phyloP scores from a whole-genome alignment of 1,140 invertebrate genomes.

The Sycophaga agraensis region DNA sequence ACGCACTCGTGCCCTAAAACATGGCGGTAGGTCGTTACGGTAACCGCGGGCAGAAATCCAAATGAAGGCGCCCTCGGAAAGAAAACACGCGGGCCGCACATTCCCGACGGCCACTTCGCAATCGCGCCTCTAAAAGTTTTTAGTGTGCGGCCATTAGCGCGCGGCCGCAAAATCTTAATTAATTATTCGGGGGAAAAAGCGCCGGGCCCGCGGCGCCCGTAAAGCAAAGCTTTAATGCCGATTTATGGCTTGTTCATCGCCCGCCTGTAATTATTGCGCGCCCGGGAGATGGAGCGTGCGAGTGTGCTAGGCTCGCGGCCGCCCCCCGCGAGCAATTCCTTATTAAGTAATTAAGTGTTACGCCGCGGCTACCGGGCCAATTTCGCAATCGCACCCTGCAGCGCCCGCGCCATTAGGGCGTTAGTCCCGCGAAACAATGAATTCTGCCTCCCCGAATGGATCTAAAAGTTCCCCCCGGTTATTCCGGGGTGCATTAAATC shows the following conservation, averaged over 20 bases:
- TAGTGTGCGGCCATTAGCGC: neutral
- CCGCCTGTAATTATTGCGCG: neutral
- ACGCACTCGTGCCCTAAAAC: too few species aligned
- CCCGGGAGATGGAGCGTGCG: neutral
- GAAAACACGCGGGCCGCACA: neutral
- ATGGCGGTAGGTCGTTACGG: too few species aligned
- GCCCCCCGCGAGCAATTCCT: neutral
- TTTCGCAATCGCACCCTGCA: conserved; percentile 1
- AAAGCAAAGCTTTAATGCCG: neutral
- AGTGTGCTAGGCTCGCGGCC: neutral
- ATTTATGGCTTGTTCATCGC: conserved; percentile 9
- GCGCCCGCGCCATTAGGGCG: neutral
- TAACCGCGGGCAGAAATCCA: too few species aligned
- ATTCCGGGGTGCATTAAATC: neutral
- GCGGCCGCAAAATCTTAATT: conserved; percentile 3
- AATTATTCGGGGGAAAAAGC: neutral
- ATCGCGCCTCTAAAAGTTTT: neutral
- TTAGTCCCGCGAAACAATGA: conserved; percentile 1
- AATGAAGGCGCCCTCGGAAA: neutral
- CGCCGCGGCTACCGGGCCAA: neutral
- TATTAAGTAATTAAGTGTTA: conserved; percentile 22
- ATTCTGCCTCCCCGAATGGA: neutral
- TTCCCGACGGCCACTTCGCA: neutral
- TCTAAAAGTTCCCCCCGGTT: neutral
- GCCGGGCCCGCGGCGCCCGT: neutral